These are phyloP conservation scores for Catostylus mosaicus DNA, from an alignment of 30 jellyfish, hydroid and myxozoan species.

Conservation along the genomic window DNA sequence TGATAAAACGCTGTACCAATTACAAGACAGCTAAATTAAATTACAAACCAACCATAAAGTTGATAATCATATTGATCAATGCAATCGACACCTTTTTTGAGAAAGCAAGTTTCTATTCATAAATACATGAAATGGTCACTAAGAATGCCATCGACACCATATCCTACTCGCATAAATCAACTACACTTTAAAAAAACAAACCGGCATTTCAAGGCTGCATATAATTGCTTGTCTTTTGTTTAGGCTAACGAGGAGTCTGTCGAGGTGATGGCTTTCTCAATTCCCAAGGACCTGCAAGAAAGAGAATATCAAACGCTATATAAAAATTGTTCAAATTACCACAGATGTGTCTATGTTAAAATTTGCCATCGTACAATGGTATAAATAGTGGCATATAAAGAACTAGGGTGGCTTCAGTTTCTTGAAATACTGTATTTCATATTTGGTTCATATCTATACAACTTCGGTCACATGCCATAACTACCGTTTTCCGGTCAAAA, in stretches of 20 bases:
- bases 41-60: not conserved
- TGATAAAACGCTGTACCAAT: not conserved
- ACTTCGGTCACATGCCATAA: too few species aligned
- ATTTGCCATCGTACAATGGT: too few species aligned
- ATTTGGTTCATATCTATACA: too few species aligned
- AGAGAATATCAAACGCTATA: not conserved
- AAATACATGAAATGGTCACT: not conserved
- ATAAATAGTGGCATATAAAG: too few species aligned
- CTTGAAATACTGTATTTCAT: too few species aligned
- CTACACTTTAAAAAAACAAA: not conserved
- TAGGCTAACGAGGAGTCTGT: constrained; percentile 59
- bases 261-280: constrained; percentile 79
- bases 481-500: too few species aligned
- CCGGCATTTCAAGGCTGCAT: not conserved
- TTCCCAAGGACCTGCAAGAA: constrained; percentile 88
- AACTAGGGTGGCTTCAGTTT: too few species aligned
- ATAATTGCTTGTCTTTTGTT: not conserved
- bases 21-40: not conserved
- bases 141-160: not conserved
- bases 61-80: not conserved
- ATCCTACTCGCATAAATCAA: not conserved
- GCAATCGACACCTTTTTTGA: not conserved
- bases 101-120: not conserved
- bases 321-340: too few species aligned
- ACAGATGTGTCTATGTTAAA: too few species aligned